Conservation (phyloP, 2,797 vertebrate genomes). For the Pteronotus mesoamericanus region DNA sequence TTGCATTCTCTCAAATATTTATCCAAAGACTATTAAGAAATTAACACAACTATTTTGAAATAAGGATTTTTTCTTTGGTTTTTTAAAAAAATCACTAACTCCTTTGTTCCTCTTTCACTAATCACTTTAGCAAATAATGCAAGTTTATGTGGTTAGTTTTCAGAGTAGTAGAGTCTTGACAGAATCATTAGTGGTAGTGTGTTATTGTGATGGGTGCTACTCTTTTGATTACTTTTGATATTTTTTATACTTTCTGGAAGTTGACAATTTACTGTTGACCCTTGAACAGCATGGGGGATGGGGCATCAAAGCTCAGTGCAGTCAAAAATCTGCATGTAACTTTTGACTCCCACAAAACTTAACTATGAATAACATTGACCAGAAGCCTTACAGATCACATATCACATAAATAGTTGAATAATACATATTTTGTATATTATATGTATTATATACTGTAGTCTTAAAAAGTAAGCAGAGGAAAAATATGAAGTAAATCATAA, state of each 20-base stretch:
- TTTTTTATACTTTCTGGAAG: neutral
- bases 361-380: neutral
- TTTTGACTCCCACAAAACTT: neutral
- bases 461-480: neutral
- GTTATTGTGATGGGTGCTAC: neutral
- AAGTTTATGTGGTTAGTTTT: neutral
- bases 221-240: neutral
- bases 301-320: neutral
- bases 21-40: neutral
- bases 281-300: neutral
- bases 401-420: neutral
- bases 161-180: neutral
- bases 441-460: neutral
- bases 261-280: neutral
- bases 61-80: neutral
- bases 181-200: neutral
- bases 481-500: neutral
- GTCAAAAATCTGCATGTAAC: neutral
- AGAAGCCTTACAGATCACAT: neutral
- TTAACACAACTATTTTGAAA: slow-evolving; percentile 9
- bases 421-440: neutral
- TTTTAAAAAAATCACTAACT: neutral
- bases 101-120: neutral
- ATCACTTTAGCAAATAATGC: neutral
- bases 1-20: neutral